A percentile compares a stretch with the other conserved stretches of the same genome.
Evolutionary conservation across 30 jellyfish, hydroid and myxozoan genomes (phyloP).

Genomic region (Rhopilema esculentum): DNA sequence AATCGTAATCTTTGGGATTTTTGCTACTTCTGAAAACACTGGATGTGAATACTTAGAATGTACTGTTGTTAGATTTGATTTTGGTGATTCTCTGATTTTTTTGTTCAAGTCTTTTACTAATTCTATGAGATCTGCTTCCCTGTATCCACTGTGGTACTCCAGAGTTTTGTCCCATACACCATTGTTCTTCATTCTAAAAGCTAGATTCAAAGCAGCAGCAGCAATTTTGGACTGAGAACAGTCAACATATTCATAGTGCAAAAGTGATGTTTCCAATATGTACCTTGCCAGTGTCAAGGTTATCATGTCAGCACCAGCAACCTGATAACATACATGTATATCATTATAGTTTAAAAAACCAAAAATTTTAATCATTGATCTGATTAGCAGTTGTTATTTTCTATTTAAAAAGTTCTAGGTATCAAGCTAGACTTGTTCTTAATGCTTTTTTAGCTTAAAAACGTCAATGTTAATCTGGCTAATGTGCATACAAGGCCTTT

Average conservation of each 20-base stretch:
- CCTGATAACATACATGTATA: constrained; percentile 46
- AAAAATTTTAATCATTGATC: too few relatives aligned
- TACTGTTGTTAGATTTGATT: constrained; percentile 72
- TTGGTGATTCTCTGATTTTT: constrained; percentile 71
- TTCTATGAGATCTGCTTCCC: constrained; percentile 72
- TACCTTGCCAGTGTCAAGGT: constrained; percentile 87
- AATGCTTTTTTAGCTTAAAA: too few relatives aligned
- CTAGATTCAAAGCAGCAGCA: constrained; percentile 83
- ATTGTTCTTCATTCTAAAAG: constrained; percentile 80
- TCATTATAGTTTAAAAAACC: neutral
- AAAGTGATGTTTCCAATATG: constrained; percentile 84
- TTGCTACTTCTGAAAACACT: constrained; percentile 93
- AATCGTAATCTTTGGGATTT: constrained; percentile 62
- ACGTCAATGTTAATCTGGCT: too few relatives aligned
- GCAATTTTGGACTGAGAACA: constrained; percentile 83
- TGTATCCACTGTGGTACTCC: constrained; percentile 83
- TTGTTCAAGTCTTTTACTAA: constrained; percentile 63
- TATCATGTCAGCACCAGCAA: constrained; percentile 86
- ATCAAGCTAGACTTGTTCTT: too few relatives aligned
- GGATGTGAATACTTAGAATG: constrained; percentile 88
- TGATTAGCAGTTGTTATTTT: too few relatives aligned
- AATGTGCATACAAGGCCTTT: too few relatives aligned
- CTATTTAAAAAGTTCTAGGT: too few relatives aligned
- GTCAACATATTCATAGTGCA: constrained; percentile 83
- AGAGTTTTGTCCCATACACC: constrained; percentile 89